Base-by-base conservation (phyloP, 92 coral and sea anemone species). In the Montipora capitata region DNA sequence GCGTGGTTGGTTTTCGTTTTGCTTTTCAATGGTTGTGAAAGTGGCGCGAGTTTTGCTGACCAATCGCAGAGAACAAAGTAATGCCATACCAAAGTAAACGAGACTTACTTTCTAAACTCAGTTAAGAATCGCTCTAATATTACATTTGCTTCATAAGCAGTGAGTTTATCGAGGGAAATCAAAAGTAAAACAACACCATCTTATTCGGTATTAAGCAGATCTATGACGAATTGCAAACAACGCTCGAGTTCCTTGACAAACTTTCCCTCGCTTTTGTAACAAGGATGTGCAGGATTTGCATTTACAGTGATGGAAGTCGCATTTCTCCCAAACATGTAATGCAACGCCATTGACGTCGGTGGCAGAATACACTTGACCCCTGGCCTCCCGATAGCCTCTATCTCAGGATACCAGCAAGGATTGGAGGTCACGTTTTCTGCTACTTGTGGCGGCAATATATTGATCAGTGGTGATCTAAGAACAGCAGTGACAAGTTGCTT, bases 281-380 rank as follows among this genome's bases (percentile, higher is more conserved):
- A 88, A 69, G 95, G 95, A 80, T 92, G 95, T 10, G 75, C 59
- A 35, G 72, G 42, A 54, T 78, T 79, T 45, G 90, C 82, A 77
- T 91, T 88, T 20, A 92, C 64, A 8, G 95, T 92, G 61, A 92
- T 64, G 13, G 93, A 81, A 43, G 80, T 85, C 15, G 87, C 78
- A 70, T 57, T 75, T 40, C 79, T 77, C 69, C 93, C 84, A 76
- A 92, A 87, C 77, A 92, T 71, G 88, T 92, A 92, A 78, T 92
- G 93, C 39, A 92, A 63, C 48, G 92, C 94, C 94, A 91, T 91
- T 40, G 91, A 84, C 45, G 84, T 85, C 4, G 72, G 83, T 68
- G 96, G 94, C 65, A 95, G 78, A 80, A 90, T 71, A 70, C 98
- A 90, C 94, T 90, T 95, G 57, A 93, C 96, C 12, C 98, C 98